phyloP scores from a whole-genome alignment of 2,797 vertebrate genomes.

The Anabas testudineus region DNA sequence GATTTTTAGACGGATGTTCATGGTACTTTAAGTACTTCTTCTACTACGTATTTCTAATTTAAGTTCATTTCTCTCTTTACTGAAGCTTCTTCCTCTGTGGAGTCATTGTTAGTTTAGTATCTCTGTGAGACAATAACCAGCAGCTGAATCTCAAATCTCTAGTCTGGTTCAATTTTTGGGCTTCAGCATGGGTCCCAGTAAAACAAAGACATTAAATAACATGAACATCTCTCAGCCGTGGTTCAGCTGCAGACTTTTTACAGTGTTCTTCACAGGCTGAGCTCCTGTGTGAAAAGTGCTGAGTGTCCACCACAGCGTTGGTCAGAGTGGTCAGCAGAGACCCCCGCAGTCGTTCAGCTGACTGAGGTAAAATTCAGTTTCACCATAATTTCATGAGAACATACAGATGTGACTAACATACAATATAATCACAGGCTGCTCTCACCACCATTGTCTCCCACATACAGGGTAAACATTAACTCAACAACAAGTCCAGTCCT shows the following conservation, averaged over 20 bases:
- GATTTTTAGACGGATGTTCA: no score
- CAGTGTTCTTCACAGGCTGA: neutral
- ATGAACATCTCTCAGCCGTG: no score
- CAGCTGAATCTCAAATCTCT: no score
- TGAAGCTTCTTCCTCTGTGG: no score
- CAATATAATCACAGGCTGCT: constrained; percentile 46
- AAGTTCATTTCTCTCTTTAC: no score
- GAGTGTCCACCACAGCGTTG: constrained; percentile 25
- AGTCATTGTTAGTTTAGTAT: no score
- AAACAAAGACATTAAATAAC: no score
- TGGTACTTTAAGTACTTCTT: no score
- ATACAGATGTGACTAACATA: constrained; percentile 29
- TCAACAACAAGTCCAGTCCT: constrained; percentile 31
- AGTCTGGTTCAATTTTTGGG: no score
- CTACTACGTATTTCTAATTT: no score
- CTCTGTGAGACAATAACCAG: no score
- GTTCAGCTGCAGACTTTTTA: neutral
- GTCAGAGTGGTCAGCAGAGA: constrained; percentile 22
- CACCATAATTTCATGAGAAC: constrained; percentile 33
- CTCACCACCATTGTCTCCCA: constrained; percentile 47
- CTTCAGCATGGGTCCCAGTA: no score
- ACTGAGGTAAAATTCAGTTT: constrained; percentile 16
- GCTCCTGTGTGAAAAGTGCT: constrained; percentile 17
- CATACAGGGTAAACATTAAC: constrained; percentile 44
- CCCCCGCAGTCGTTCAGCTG: constrained; percentile 2